phyloP scores from a whole-genome alignment of 2,888 invertebrate species.

The Limnephilus lunatus region DNA sequence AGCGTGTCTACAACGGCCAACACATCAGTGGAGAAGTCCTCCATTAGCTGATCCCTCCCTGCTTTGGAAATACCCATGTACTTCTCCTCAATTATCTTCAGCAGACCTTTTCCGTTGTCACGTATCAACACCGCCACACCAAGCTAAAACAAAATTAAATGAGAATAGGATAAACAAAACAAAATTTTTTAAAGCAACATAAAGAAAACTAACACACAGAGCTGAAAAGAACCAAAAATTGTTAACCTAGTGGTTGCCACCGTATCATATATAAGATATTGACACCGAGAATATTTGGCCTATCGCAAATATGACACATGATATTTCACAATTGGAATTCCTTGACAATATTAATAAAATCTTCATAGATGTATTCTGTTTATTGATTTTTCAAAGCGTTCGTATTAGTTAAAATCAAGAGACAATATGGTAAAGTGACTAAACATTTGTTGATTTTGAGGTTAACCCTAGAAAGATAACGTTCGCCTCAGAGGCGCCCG shows the following conservation, averaged over 20 bases:
- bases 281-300: too few species aligned
- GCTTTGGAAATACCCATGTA: constrained; percentile 68
- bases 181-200: not conserved
- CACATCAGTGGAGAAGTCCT: constrained; percentile 75
- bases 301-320: not conserved
- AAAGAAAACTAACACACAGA: not conserved
- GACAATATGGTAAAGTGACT: too few species aligned
- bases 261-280: not conserved
- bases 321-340: not conserved
- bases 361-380: not conserved
- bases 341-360: not conserved
- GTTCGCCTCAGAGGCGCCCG: too few species aligned
- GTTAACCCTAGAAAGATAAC: too few species aligned
- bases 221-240: not conserved
- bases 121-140: constrained; percentile 73
- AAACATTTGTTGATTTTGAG: not conserved
- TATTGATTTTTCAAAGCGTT: too few species aligned
- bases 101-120: constrained; percentile 74
- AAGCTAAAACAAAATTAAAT: constrained; percentile 70
- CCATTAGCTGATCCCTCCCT: constrained; percentile 70
- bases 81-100: constrained; percentile 72
- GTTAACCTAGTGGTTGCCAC: not conserved
- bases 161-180: not conserved
- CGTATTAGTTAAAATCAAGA: not conserved
- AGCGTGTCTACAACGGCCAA: constrained; percentile 73